Conservation (phyloP, 2,113 vertebrate species). For the Entelurus aequoreus region DNA sequence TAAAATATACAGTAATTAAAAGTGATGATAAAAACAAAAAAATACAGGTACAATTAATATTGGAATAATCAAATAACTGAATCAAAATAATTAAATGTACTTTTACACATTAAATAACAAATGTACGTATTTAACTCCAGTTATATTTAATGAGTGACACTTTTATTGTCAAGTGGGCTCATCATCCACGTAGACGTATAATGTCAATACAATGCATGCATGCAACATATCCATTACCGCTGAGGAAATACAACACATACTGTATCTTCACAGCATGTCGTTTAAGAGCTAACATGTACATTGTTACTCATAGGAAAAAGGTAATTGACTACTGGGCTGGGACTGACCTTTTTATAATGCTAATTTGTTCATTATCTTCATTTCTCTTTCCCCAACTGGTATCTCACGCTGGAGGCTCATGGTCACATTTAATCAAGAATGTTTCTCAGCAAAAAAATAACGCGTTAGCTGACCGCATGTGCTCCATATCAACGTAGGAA, state of each 20-base stretch:
- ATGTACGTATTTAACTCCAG: no score
- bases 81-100: no score
- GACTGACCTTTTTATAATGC: background rate
- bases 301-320: background rate
- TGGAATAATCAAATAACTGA: no score
- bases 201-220: background rate
- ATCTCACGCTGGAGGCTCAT: constrained; percentile 19
- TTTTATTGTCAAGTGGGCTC: background rate
- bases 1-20: no score
- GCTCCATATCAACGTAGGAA: background rate
- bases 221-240: background rate
- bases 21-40: no score
- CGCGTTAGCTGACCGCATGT: no score
- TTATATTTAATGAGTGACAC: no score
- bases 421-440: constrained; percentile 24
- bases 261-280: background rate
- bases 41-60: no score
- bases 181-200: background rate
- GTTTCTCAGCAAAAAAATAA: background rate
- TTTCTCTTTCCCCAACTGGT: background rate
- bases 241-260: background rate
- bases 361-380: background rate
- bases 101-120: no score
- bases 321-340: background rate
- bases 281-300: background rate